phyloP scores from a whole-genome alignment of 2,888 invertebrate species.

The Tuberolachnus salignus region DNA sequence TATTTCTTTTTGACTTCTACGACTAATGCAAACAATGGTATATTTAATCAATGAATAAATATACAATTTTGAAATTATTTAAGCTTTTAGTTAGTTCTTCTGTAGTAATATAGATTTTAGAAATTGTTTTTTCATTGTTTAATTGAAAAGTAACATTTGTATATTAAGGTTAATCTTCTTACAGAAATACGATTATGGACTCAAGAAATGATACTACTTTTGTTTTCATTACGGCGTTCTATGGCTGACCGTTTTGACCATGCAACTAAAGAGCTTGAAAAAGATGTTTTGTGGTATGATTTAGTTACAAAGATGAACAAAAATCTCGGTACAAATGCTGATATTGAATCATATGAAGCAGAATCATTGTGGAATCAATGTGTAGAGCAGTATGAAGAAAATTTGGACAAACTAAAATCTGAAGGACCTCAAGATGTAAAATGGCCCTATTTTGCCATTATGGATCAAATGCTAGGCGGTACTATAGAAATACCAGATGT shows the following conservation, averaged over 20 bases:
- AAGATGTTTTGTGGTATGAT: conserved; percentile 53
- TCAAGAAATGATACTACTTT: conserved; percentile 56
- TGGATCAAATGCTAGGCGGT: conserved; percentile 58
- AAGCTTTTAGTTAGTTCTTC: background rate
- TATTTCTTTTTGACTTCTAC: conserved; percentile 48
- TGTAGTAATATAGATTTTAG: background rate
- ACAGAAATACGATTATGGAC: conserved; percentile 57
- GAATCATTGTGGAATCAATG: conserved; percentile 57
- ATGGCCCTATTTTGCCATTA: conserved; percentile 58
- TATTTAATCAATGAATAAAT: background rate
- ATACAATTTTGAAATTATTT: background rate
- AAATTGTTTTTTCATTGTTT: background rate
- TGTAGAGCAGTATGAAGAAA: conserved; percentile 56
- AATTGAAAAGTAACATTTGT: background rate
- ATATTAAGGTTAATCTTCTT: conserved; percentile 21
- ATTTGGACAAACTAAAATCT: conserved; percentile 56
- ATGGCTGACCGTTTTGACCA: conserved; percentile 43
- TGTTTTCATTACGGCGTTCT: conserved; percentile 51
- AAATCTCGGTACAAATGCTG: conserved; percentile 49
- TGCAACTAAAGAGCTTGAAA: conserved; percentile 49
- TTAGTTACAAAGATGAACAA: conserved; percentile 56
- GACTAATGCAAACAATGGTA: conserved; percentile 47
- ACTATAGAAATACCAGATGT: conserved; percentile 57
- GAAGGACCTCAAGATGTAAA: conserved; percentile 57
- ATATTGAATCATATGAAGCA: conserved; percentile 56